These are phyloP conservation scores for Platycercus adscitus DNA, from an alignment of 2,113 vertebrate species.

Conservation along the genomic window DNA sequence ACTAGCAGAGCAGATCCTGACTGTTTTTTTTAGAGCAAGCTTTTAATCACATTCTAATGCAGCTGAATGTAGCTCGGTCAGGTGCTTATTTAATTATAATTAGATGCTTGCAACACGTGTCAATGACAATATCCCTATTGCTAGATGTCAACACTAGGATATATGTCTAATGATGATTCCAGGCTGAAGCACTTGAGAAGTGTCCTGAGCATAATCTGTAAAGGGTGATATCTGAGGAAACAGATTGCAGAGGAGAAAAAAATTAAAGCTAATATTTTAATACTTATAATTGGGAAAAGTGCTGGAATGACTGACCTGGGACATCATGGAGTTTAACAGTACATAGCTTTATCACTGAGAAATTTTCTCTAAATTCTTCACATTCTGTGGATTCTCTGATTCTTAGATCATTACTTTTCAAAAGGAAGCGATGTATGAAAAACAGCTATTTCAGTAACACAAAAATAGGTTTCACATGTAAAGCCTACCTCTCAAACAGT, in stretches of 20 bases:
- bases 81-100: constrained; percentile 57
- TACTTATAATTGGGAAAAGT: not conserved
- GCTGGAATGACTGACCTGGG: not conserved
- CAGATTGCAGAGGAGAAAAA: not conserved
- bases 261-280: not conserved
- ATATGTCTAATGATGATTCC: not conserved
- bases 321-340: not conserved
- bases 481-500: not conserved
- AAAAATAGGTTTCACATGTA: not conserved
- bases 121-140: not conserved
- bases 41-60: constrained; percentile 66
- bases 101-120: constrained; percentile 37
- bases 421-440: not conserved
- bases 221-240: not conserved
- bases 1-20: constrained; percentile 51
- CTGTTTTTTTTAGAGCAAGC: constrained; percentile 48
- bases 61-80: not conserved
- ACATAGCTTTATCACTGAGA: not conserved
- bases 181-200: not conserved
- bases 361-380: not conserved
- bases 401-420: not conserved
- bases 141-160: not conserved
- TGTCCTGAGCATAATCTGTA: not conserved
- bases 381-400: not conserved
- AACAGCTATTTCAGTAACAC: not conserved